These are phyloP conservation scores for Tachysurus fulvidraco DNA, from an alignment of 2,113 vertebrate species.

Conservation along the genomic window DNA sequence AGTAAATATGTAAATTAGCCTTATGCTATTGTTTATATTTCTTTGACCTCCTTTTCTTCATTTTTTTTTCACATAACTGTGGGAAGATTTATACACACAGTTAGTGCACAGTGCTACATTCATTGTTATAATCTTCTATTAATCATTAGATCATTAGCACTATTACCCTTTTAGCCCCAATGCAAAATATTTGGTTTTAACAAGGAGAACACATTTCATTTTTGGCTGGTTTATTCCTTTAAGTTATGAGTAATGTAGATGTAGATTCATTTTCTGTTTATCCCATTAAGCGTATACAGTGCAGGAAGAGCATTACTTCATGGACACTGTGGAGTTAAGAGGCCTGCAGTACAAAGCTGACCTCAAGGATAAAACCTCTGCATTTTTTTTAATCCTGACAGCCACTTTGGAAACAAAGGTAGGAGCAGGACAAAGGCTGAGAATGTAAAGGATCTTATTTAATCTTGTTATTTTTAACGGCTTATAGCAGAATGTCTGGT, in stretches of 20 bases:
- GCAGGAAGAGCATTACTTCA: constrained; percentile 70
- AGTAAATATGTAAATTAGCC: background rate
- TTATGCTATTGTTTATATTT: background rate
- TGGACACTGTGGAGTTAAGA: constrained; percentile 77
- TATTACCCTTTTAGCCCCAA: background rate
- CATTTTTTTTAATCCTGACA: constrained; percentile 76
- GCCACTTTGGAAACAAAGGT: constrained; percentile 81
- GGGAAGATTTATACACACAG: background rate
- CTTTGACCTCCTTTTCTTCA: background rate
- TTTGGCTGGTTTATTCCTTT: background rate
- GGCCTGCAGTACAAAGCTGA: constrained; percentile 78
- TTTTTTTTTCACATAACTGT: background rate
- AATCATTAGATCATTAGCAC: background rate
- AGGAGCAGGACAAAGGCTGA: constrained; percentile 38
- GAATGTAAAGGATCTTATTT: background rate
- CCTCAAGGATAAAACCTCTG: constrained; percentile 72
- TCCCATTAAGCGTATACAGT: constrained; percentile 65
- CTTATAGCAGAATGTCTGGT: background rate
- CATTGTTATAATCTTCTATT: background rate
- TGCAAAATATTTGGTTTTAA: background rate
- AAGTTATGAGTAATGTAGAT: background rate
- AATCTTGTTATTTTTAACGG: background rate
- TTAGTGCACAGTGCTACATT: background rate
- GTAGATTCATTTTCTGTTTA: constrained; percentile 1
- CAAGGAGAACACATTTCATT: background rate